These are phyloP conservation scores for Drosophila trapezifrons DNA, from an alignment of 1,140 invertebrate species.

Conservation along the genomic window DNA sequence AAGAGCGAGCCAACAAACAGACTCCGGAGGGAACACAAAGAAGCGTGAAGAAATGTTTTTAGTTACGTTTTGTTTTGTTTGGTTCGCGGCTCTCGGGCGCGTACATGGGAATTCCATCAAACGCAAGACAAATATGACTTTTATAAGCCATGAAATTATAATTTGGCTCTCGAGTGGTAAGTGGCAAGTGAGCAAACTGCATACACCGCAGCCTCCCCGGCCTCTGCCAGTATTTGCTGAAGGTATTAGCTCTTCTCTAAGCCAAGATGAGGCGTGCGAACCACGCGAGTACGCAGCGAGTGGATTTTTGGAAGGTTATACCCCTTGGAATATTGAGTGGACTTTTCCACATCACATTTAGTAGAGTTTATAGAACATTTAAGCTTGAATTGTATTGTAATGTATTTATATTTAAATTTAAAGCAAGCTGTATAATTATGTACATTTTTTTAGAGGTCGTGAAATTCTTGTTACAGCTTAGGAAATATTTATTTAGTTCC, in stretches of 20 bases:
- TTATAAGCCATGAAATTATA: slow-evolving; percentile 83
- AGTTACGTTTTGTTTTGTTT: slow-evolving; percentile 82
- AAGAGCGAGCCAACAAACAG: slow-evolving; percentile 41
- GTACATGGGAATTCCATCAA: slow-evolving; percentile 72
- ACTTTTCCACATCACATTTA: background rate
- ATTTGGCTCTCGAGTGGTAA: slow-evolving; percentile 77
- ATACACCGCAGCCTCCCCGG: slow-evolving; percentile 36
- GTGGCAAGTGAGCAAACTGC: slow-evolving; percentile 68
- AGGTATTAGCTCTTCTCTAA: slow-evolving; percentile 66
- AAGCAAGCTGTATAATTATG: too few species aligned
- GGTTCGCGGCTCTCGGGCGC: slow-evolving; percentile 56
- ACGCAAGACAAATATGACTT: slow-evolving; percentile 79
- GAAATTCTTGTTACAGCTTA: background rate
- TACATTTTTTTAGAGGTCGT: too few species aligned
- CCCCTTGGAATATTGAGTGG: background rate
- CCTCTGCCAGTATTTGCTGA: slow-evolving; percentile 51
- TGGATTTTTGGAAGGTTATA: background rate
- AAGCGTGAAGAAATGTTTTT: slow-evolving; percentile 81
- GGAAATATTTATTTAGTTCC: background rate
- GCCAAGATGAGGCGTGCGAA: slow-evolving; percentile 64
- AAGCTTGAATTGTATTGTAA: too few species aligned
- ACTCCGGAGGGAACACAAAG: slow-evolving; percentile 61
- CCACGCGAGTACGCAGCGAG: slow-evolving; percentile 31
- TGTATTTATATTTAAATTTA: too few species aligned
- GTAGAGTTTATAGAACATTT: background rate